Evolutionary conservation across 2,797 vertebrate species (phyloP), one percentile per base, ranked within the genome.

Genomic region (Mormyrops attenuatus): DNA sequence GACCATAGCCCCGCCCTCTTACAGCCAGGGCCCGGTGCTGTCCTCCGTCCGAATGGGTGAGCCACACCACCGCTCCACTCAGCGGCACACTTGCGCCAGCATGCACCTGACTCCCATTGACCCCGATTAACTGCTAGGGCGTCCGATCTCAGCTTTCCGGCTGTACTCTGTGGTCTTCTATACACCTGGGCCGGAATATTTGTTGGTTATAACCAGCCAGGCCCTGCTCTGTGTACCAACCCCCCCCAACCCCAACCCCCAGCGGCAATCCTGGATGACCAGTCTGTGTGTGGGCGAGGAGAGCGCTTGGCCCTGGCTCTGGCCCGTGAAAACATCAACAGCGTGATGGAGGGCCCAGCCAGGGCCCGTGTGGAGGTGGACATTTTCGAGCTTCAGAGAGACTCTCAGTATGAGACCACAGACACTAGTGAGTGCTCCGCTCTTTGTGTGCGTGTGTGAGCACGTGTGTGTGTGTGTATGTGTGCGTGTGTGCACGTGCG

Each of bases 351-450:
- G 91, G 95, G 95, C 55, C 94, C 96, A 0, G 91, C 96, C 84
- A 96, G 95, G 55, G 97, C 97, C 11, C 95, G 97, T 0, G 97
- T 97, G 87, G 97, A 98, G 92, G 97, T 98, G 84, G 97, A 98
- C 90, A 96, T 98, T 92, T 98, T 97, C 77, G 97, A 98, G 92
- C 95, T 98, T 90, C 96, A 95, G 93, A 96, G 95, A 90, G 97
- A 98, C 94, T 98, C 97, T 91, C 97, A 98, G 95, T 98, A 97
- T 89, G 96, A 97, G 93, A 97, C 97, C 91, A 98, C 97, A 0
- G 97, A 98, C 91, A 98, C 97, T 92, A 98, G 97, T 98, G 93
- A 95, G 97, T 95, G 20, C 89, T 73, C 88, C 34, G 8, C 47
- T n/a, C 50, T 41, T 20, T 38, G 9, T 20, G 86, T 41, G 88